These are phyloP conservation scores for Lepetodrilus schrolli DNA, from an alignment of 2,888 invertebrate species.

Conservation along the genomic window DNA sequence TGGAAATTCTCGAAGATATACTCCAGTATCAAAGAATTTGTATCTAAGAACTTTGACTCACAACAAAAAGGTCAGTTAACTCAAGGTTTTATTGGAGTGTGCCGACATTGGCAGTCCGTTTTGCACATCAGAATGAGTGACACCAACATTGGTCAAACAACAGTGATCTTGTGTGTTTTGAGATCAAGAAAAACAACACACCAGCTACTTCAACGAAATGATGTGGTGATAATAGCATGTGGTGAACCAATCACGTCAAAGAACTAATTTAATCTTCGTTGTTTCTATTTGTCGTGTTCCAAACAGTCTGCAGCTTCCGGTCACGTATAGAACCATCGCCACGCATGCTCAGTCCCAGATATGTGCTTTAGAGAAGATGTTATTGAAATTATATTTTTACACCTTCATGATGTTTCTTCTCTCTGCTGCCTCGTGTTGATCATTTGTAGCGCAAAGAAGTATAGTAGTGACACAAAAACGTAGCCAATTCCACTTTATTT, in stretches of 20 bases:
- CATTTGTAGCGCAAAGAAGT: slow-evolving; percentile 21
- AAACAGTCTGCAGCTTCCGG: slow-evolving; percentile 9
- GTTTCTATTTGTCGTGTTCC: background rate
- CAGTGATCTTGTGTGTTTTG: too few species aligned
- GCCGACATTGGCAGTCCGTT: too few species aligned
- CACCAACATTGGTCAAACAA: too few species aligned
- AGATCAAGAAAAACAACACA: too few species aligned
- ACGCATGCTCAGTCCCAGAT: background rate
- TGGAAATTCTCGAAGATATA: too few species aligned
- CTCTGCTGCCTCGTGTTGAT: background rate
- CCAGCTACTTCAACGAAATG: background rate
- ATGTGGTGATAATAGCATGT: background rate
- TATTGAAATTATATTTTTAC: slow-evolving; percentile 19
- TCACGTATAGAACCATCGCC: slow-evolving; percentile 9
- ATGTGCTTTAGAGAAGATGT: background rate
- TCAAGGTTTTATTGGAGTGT: too few species aligned
- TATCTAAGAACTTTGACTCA: too few species aligned
- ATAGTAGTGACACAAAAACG: background rate
- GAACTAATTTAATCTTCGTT: background rate
- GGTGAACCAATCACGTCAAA: background rate
- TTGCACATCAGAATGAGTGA: too few species aligned
- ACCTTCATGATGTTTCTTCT: slow-evolving; percentile 1
- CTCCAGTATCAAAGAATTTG: too few species aligned
- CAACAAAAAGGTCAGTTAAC: too few species aligned
- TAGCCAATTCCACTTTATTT: background rate